Evolutionary conservation across 2,888 invertebrate genomes (phyloP), one percentile per base, ranked within the genome.

Genomic region (Lissocephala sabroskyi): DNA sequence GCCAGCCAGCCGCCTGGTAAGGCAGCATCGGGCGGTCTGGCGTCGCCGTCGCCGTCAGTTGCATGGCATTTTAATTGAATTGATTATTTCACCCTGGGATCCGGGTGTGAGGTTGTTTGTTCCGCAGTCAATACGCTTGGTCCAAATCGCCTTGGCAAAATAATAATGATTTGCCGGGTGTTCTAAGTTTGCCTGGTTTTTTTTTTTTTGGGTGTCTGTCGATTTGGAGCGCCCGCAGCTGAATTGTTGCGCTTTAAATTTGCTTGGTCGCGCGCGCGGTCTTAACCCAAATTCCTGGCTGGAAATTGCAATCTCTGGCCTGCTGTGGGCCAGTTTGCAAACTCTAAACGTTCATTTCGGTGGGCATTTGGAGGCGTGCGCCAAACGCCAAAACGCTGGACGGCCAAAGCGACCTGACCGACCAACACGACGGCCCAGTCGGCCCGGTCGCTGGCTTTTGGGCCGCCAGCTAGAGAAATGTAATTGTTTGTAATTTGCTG

Each of bases 21-120:
- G 35, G 9, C 30, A 30, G 30, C 18, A n/a, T n/a, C 11, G 30
- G 13, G 14, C 9, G 19, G 3, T 13, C n/a, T 29, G 26, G 13
- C 10, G 41, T 17, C 14, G 35, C 33, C 33, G 40, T 35, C 19
- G 23, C 13, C 19, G 18, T 7, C 75, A 74, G 75, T 55, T 57
- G 64, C 55, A 61, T 62, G 78, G 71, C 76, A 73, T 78, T 73
- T 73, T 78, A 73, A 78, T 73, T 73, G 71, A 73, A 73, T 73
- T 73, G 71, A 73, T 73, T 73, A 73, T 78, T 73, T 71, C 71
- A 62, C 59, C 64, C 23, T 23, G 23, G 7, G 23, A 3, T 23
- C 23, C 44, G 71, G 78, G 78, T 71, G 71, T 78, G 71, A 71
- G 75, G 63, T 61, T 61, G 76, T 66, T 70, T 70, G 55, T 54